phyloP scores from a whole-genome alignment of 35 echinoderm and acorn worm genomes.

The Heliocidaris erythrogramma region DNA sequence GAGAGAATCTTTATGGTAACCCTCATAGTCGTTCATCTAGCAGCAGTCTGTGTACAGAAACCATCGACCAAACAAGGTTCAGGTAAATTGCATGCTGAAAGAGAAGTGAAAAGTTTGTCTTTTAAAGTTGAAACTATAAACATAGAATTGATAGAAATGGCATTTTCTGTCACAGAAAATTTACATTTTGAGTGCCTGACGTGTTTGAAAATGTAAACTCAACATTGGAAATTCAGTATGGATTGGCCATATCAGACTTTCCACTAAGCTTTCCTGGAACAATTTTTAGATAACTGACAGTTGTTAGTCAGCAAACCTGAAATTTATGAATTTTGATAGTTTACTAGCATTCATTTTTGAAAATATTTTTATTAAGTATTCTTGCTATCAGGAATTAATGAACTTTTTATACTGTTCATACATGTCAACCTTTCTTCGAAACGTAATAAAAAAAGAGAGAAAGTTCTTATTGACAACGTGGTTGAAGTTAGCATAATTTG shows the following conservation, averaged over 20 bases:
- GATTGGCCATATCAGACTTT: no score
- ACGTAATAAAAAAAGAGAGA: no score
- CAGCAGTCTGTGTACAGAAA: slow-evolving; percentile 78
- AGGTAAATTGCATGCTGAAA: slow-evolving; percentile 58
- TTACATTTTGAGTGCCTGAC: background rate
- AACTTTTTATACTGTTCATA: no score
- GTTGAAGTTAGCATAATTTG: background rate
- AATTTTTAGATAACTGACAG: no score
- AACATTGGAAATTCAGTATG: background rate
- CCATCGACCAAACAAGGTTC: slow-evolving; percentile 84
- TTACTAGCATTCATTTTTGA: no score
- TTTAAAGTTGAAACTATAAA: background rate
- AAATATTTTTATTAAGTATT: no score
- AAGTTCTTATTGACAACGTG: no score
- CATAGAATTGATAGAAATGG: background rate
- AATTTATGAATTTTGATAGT: no score
- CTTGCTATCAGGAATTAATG: no score
- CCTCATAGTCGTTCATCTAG: slow-evolving; percentile 79
- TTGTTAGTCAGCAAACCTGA: no score
- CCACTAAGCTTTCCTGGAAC: no score
- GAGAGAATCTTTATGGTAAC: slow-evolving; percentile 85
- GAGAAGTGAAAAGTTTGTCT: background rate
- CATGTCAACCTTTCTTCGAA: no score
- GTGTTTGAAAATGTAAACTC: background rate
- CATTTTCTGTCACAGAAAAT: background rate